These are phyloP conservation scores for Propsilocerus akamusi DNA, from an alignment of 1,140 invertebrate genomes.

Conservation along the genomic window DNA sequence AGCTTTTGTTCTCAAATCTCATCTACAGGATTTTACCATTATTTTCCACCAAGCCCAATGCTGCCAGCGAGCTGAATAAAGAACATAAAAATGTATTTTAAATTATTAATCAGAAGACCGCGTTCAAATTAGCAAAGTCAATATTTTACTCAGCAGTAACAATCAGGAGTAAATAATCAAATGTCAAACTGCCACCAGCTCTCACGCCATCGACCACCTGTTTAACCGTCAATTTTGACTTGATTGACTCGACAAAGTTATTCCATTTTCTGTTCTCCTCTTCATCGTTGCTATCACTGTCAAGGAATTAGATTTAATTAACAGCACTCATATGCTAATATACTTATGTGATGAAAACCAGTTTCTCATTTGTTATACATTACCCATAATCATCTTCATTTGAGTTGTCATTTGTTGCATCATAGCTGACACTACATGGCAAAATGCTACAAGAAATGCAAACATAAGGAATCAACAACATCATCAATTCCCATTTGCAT, in stretches of 20 bases:
- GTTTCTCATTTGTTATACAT: conserved; percentile 3
- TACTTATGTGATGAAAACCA: no score
- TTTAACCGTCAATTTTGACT: conserved; percentile 64
- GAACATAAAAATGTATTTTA: background rate
- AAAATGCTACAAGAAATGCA: conserved; percentile 26
- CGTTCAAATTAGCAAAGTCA: no score
- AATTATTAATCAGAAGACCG: conserved; percentile 5
- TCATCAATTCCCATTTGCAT: no score
- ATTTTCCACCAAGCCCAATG: conserved; percentile 37
- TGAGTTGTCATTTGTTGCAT: conserved; percentile 22
- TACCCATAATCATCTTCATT: conserved; percentile 26
- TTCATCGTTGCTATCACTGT: conserved; percentile 8
- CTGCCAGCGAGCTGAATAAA: conserved; percentile 29
- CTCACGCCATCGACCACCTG: conserved; percentile 67
- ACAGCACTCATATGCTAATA: no score
- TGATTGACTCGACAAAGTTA: conserved; percentile 47
- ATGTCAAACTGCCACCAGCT: conserved; percentile 55
- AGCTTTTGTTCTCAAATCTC: background rate
- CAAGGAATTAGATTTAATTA: no score
- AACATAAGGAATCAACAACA: background rate
- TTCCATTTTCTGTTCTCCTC: conserved; percentile 39
- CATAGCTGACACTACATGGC: conserved; percentile 36
- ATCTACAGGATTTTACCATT: conserved; percentile 14
- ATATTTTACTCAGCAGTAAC: conserved; percentile 56
- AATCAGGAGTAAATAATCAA: conserved; percentile 62